phyloP scores from a whole-genome alignment of 2,113 vertebrate species.

The Mungos mungo region DNA sequence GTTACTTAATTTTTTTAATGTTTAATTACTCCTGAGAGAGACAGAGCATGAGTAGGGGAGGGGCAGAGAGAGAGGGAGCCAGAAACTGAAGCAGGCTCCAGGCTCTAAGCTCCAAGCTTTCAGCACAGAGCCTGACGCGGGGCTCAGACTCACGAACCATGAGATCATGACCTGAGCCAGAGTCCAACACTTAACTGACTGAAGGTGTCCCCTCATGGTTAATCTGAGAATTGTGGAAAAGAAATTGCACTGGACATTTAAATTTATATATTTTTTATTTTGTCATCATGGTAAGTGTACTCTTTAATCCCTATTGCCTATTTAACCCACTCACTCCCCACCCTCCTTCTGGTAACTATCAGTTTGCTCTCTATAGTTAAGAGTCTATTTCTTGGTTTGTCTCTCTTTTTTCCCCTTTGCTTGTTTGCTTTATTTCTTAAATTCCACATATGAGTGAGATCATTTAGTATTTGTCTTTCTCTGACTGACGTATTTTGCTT shows the following conservation, averaged over 20 bases:
- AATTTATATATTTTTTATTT: not conserved
- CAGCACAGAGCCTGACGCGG: no score
- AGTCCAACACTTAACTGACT: no score
- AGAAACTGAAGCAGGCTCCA: no score
- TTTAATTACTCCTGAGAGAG: no score
- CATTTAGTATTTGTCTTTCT: not conserved
- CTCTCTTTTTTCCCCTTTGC: not conserved
- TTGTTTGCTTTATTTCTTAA: not conserved
- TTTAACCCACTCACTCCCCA: not conserved
- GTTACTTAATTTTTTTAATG: not conserved
- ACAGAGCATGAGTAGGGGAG: no score
- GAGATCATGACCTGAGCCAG: no score
- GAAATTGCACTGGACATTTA: not conserved
- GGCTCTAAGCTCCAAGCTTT: no score
- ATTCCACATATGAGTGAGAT: not conserved
- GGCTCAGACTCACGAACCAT: no score
- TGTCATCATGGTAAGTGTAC: not conserved
- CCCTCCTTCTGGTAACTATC: not conserved
- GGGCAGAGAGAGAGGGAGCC: no score
- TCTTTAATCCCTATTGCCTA: not conserved
- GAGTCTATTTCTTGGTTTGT: not conserved
- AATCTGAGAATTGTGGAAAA: not conserved
- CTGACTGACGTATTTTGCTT: not conserved
- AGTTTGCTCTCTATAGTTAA: not conserved
- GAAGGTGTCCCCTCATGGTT: not conserved